Evolutionary conservation across 2,797 vertebrate genomes (phyloP), one percentile per base, ranked within the genome.

Genomic region (Danionella dracula): DNA sequence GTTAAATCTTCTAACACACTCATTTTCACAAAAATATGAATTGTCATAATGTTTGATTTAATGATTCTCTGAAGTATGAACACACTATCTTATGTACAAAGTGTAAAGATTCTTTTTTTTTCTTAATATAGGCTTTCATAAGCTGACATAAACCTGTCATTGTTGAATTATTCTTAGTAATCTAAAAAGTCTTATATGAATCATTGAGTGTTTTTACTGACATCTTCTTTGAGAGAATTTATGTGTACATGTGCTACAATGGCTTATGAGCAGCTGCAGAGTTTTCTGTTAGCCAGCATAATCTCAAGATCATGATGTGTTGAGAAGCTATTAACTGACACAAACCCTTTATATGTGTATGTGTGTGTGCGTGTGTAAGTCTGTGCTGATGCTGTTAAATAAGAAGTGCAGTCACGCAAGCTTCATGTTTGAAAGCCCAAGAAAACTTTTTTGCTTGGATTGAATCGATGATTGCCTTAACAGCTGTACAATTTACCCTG

Each of bases 321-420:
- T 71, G 40, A 55, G 42, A 51, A 66, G 69, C 66, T 64, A 67
- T 59, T 68, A 72, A 76, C 61, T 45, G 70, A 66, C 66, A 60
- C 49, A 55, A 35, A 53, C 29, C 54, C 42, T 27, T 38, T 60
- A 57, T 19, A 21, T 56, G 40, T 49, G 34, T 45, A 34, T 65
- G 57, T 57, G 38, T 45, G 29, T n/a, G 19, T 32, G 5, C 37
- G 4, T 65, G 37, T 60, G 45, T 23, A n/a, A 68, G 44, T 70
- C n/a, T 44, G 64, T 19, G 50, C 40, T 48, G 70, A 48, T 66
- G 37, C 20, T 60, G 68, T 65, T 71, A 76, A 76, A 71, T 70
- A 78, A 61, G 67, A 60, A 69, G 34, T 29, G 34, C 45, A 77
- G 73, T 78, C 75, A 80, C 61, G 75, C 78, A 61, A 81, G 61